Percentiles rank a stretch among this genome's conserved stretches.
Conservation (phyloP, 2,113 vertebrate genomes). For the Morone chrysops region DNA sequence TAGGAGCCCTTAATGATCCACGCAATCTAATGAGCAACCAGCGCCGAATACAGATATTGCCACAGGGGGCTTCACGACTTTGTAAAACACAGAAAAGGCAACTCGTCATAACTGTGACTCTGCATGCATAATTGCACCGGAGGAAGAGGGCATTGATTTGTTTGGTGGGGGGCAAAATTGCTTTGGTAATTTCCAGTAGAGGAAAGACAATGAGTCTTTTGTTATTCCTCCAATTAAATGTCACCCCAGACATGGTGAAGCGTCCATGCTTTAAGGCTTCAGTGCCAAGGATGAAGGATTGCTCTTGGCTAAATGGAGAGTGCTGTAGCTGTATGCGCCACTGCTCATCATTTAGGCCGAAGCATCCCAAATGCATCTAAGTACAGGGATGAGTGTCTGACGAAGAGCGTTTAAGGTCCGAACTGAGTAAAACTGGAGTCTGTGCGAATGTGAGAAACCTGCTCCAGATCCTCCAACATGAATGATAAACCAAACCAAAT, state of each 20-base stretch:
- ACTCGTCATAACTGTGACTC: constrained; percentile 54
- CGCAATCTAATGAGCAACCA: constrained; percentile 70
- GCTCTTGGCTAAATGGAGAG: constrained; percentile 38
- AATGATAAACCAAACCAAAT: constrained; percentile 12
- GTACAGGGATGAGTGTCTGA: constrained; percentile 22
- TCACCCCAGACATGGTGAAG: constrained; percentile 41
- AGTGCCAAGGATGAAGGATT: constrained; percentile 38
- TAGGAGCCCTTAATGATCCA: constrained; percentile 60
- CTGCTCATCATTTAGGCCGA: constrained; percentile 36
- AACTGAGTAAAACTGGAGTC: constrained; percentile 6
- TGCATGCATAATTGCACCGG: constrained; percentile 54
- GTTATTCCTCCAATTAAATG: constrained; percentile 65
- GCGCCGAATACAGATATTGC: constrained; percentile 53
- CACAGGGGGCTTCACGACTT: constrained; percentile 53
- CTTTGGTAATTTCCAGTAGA: constrained; percentile 45
- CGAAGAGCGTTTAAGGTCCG: constrained; percentile 7
- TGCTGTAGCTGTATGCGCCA: constrained; percentile 20
- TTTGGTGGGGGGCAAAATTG: constrained; percentile 32
- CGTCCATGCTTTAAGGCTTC: constrained; percentile 35
- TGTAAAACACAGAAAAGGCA: constrained; percentile 63
- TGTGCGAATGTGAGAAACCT: background rate
- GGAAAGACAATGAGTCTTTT: constrained; percentile 56
- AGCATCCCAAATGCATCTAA: constrained; percentile 46
- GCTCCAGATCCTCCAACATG: constrained; percentile 2
- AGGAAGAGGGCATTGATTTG: constrained; percentile 45